Percentiles rank a stretch among this genome's conserved stretches.
phyloP scores from a whole-genome alignment of 2,113 vertebrate genomes.

The Amazona guildingii region DNA sequence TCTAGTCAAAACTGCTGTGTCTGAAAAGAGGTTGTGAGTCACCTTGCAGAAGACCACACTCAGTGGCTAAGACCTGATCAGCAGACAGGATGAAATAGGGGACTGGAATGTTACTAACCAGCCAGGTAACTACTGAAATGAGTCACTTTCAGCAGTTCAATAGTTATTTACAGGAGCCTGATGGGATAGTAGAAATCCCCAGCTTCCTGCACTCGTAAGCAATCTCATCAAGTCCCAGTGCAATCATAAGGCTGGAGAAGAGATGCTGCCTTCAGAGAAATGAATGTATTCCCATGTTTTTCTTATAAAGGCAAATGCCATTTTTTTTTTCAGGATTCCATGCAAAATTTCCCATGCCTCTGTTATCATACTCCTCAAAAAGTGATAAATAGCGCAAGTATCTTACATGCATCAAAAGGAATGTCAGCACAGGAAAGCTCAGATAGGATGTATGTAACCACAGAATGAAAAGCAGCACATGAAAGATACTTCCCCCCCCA shows the following conservation, averaged over 20 bases:
- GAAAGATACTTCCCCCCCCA: not conserved
- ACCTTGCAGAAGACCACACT: not conserved
- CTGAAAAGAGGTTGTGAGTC: not conserved
- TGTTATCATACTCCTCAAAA: not conserved
- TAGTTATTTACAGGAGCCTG: not conserved
- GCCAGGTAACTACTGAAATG: not conserved
- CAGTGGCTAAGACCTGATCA: not conserved
- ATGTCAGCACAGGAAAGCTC: not conserved
- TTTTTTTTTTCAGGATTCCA: not conserved
- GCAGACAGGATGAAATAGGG: not conserved
- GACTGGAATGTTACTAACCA: not conserved
- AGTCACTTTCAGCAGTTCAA: not conserved
- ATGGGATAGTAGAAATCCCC: not conserved
- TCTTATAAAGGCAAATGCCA: not conserved
- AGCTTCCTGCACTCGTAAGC: not conserved
- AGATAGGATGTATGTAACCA: not conserved
- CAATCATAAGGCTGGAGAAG: not conserved
- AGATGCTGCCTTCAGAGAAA: not conserved
- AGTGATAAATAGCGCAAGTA: rapidly evolving
- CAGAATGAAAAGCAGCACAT: not conserved
- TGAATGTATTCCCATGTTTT: rapidly evolving
- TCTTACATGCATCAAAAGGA: not conserved
- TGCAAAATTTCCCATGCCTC: not conserved
- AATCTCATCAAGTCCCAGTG: not conserved
- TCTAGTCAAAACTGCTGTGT: not conserved